Base-by-base conservation (phyloP, 1,140 invertebrate species). In the Orussus abietinus region DNA sequence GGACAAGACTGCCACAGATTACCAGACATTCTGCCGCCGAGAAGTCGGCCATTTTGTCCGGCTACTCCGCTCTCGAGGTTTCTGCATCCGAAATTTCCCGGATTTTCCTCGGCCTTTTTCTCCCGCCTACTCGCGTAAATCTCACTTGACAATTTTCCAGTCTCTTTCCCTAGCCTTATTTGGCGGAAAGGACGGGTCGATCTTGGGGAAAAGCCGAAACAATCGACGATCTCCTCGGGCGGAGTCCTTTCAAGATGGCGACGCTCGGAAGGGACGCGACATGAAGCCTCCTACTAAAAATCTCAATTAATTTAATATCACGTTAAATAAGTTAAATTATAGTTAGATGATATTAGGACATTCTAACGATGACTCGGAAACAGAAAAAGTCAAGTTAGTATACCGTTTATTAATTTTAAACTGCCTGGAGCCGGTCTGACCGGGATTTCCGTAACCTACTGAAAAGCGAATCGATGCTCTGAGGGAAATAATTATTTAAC, bases 21-120 rank as follows among this genome's bases (percentile, higher is more conserved):
- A 64, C 47, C 41, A 64, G 42, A 38, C 59, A 51, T 39, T 64
- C 62, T 0, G 43, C 43, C 5, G 53, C 37, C 1, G 57, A 48
- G 7, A 55, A 29, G 13, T 50, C 52, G 17, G 54, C 47, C 57
- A 59, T 60, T 45, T 49, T 57, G 9, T 19, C 21, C n/a, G 18
- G 21, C 13, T 20, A 3, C 11, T 36, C 6, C n/a, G 22, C 22
- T 7, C n/a, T 6, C 6, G n/a, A 25, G 22, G 22, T n/a, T 7
- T 25, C n/a, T 25, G 22, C 22, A 25, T 25, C n/a, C 22, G 22
- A 7, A n/a, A n/a, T n/a, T n/a, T n/a, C n/a, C n/a, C n/a, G 22
- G n/a, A 25, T 6, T 25, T 25, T n/a, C n/a, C n/a, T n/a, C n/a
- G 6, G 6, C 22, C 22, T 25, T 25, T 7, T 25, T 6, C 22